These are phyloP conservation scores for Cercopithecus hamlyni DNA, from an alignment of 2,797 vertebrate genomes.

Conservation along the genomic window DNA sequence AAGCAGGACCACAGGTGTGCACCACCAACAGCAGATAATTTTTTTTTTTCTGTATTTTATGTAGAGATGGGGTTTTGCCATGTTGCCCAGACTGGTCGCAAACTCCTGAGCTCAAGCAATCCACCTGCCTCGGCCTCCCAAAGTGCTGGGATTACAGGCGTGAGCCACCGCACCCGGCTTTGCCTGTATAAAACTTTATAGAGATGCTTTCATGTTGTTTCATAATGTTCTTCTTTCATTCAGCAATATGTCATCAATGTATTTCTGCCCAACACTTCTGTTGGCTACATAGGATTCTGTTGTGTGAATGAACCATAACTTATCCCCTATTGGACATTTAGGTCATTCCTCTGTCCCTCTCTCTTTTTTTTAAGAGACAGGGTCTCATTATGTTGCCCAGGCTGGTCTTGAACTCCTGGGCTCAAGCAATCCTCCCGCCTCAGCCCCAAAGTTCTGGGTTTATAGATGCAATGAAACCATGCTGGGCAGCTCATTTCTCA, in stretches of 20 bases:
- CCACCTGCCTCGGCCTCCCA: not conserved
- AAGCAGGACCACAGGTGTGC: not conserved
- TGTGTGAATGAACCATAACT: not conserved
- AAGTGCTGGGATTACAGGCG: not conserved
- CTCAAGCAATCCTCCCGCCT: not conserved
- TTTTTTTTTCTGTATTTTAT: not conserved
- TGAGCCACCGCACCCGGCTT: not conserved
- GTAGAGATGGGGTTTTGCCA: not conserved
- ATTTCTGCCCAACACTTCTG: not conserved
- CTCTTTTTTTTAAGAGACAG: not conserved
- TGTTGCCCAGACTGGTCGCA: not conserved
- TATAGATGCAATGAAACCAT: not conserved
- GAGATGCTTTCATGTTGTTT: not conserved
- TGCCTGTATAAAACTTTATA: not conserved
- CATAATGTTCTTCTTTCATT: not conserved
- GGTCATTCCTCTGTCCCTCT: not conserved
- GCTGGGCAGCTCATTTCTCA: not conserved
- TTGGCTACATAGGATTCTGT: not conserved
- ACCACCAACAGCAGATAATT: not conserved
- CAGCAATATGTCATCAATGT: rapidly evolving
- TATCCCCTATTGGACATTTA: not conserved
- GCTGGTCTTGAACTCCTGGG: not conserved
- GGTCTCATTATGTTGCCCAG: not conserved
- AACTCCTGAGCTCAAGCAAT: not conserved
- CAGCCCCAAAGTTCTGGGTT: not conserved